Percentiles rank a stretch among this genome's conserved stretches.
phyloP scores from a whole-genome alignment of 2,888 invertebrate species.

The Nowickia ferox region DNA sequence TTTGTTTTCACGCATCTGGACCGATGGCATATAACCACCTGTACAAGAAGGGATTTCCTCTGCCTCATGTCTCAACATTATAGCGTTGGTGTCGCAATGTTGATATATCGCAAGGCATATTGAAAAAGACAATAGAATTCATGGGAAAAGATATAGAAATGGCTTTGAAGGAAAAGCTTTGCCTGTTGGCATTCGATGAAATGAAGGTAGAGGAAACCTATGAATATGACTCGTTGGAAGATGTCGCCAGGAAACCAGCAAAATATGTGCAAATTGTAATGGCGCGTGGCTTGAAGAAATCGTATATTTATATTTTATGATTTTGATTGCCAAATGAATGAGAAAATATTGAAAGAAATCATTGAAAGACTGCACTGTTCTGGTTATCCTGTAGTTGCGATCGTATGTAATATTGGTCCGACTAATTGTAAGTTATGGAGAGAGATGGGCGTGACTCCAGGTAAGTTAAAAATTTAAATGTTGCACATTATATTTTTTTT shows the following conservation, averaged over 20 bases:
- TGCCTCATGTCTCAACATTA: no score
- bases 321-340: no score
- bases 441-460: constrained; percentile 41
- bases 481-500: no score
- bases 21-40: no score
- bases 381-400: no score
- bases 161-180: constrained; percentile 24
- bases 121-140: neutral
- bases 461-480: constrained; percentile 5
- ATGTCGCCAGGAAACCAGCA: constrained; percentile 28
- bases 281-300: constrained; percentile 26
- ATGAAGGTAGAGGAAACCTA: neutral
- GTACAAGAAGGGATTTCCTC: no score
- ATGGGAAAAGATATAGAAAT: constrained; percentile 4
- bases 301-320: constrained; percentile 35
- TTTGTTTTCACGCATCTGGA: no score
- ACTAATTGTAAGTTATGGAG: constrained; percentile 53
- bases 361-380: no score
- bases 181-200: constrained; percentile 49
- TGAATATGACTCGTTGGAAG: neutral
- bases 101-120: no score
- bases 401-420: constrained; percentile 46
- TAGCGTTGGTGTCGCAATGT: no score
- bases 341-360: no score
- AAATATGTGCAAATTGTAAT: constrained; percentile 45